Conservation (phyloP, 2,888 invertebrate genomes). For the Chromoteleia sp. region DNA sequence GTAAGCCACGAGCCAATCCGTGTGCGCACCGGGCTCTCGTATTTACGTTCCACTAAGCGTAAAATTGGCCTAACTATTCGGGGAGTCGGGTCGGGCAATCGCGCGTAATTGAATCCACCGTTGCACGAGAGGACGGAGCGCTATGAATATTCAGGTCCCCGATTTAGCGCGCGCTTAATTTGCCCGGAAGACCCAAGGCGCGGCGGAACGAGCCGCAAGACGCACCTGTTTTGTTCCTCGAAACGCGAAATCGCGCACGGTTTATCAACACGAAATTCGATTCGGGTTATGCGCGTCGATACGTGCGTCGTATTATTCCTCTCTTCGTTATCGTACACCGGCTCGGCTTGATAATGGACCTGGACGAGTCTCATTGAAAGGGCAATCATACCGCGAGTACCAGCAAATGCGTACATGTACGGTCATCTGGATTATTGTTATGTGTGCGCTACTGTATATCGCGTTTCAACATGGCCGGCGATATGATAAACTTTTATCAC, state of each 20-base stretch:
- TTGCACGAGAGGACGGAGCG: slow-evolving; percentile 76
- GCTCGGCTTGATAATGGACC: slow-evolving; percentile 66
- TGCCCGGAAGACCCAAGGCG: slow-evolving; percentile 20
- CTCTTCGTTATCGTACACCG: slow-evolving; percentile 68
- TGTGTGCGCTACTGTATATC: slow-evolving; percentile 50
- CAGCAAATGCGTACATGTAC: slow-evolving; percentile 10
- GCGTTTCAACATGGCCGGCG: slow-evolving; percentile 56
- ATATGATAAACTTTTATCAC: slow-evolving; percentile 51
- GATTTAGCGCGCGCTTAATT: slow-evolving; percentile 64
- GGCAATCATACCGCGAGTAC: slow-evolving; percentile 57
- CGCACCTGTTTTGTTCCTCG: slow-evolving; percentile 30
- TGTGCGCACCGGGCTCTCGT: slow-evolving; percentile 64
- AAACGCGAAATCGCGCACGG: slow-evolving; percentile 34
- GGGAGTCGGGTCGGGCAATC: slow-evolving; percentile 80
- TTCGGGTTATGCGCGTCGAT: slow-evolving; percentile 49
- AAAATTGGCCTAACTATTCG: slow-evolving; percentile 82
- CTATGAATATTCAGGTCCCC: slow-evolving; percentile 81
- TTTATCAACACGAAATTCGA: slow-evolving; percentile 59
- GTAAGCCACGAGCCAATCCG: slow-evolving; percentile 20
- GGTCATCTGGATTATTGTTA: slow-evolving; percentile 42
- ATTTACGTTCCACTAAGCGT: slow-evolving; percentile 84
- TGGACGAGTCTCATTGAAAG: slow-evolving; percentile 66
- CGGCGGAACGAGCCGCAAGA: slow-evolving; percentile 30
- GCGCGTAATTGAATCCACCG: slow-evolving; percentile 83
- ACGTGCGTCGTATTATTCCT: slow-evolving; percentile 56